phyloP scores from a whole-genome alignment of 2,113 vertebrate species.

The Podiceps cristatus region DNA sequence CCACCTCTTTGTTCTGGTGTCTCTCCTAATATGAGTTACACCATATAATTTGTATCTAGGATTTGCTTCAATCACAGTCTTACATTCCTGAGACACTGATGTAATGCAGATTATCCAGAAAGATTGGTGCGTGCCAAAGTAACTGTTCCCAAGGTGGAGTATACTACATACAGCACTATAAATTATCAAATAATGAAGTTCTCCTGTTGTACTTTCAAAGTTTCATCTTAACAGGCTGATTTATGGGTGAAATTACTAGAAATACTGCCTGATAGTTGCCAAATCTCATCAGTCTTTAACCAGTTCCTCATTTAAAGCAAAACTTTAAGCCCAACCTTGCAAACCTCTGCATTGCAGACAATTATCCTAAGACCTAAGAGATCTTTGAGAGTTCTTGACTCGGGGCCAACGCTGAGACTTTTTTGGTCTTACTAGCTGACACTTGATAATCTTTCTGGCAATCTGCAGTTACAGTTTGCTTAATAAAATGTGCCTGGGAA shows the following conservation, averaged over 20 bases:
- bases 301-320: slow-evolving; percentile 22
- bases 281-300: slow-evolving; percentile 50
- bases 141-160: slow-evolving; percentile 59
- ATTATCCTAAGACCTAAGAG: slow-evolving; percentile 10
- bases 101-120: slow-evolving; percentile 69
- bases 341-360: not conserved
- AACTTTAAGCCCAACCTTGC: slow-evolving; percentile 26
- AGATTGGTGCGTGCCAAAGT: slow-evolving; percentile 64
- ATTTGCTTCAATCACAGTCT: slow-evolving; percentile 64
- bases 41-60: slow-evolving; percentile 63
- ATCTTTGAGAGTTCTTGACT: not conserved
- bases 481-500: slow-evolving; percentile 6
- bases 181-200: slow-evolving; percentile 65
- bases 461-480: slow-evolving; percentile 43
- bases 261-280: slow-evolving; percentile 25
- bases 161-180: not conserved
- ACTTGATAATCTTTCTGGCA: slow-evolving; percentile 55
- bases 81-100: slow-evolving; percentile 66
- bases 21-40: slow-evolving; percentile 46
- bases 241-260: slow-evolving; percentile 60
- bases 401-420: not conserved
- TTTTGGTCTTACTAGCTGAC: not conserved
- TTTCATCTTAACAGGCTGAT: slow-evolving; percentile 53
- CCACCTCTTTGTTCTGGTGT: slow-evolving; percentile 57
- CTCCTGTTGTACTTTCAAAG: slow-evolving; percentile 60